Evolutionary conservation across 1,140 invertebrate genomes (phyloP).

Genomic region (Hylaeus volcanicus): DNA sequence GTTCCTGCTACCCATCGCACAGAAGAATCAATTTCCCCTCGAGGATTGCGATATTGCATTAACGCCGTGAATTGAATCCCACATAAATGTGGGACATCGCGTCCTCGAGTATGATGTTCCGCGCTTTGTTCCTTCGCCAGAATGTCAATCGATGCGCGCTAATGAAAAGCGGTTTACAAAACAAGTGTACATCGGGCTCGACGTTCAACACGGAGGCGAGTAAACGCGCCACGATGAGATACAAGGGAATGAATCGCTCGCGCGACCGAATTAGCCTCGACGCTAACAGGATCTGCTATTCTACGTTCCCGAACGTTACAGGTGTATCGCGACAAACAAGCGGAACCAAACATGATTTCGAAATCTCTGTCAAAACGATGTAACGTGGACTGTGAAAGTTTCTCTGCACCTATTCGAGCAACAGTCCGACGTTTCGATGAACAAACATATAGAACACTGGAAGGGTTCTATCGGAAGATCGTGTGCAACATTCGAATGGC

Average conservation of each 20-base stretch:
- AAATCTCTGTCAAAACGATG: conserved; percentile 4
- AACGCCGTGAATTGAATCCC: not conserved
- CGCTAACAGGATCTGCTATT: not conserved
- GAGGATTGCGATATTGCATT: not conserved
- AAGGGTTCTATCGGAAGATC: not conserved
- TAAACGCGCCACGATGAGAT: not conserved
- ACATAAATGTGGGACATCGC: not conserved
- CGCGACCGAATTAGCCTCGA: not conserved
- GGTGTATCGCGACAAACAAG: not conserved
- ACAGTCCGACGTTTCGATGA: not conserved
- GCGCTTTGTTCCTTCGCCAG: not conserved
- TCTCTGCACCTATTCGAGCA: not conserved
- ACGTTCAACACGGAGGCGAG: not conserved
- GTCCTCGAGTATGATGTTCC: not conserved
- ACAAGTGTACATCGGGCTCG: not conserved
- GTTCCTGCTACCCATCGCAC: no score
- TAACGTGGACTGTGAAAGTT: not conserved
- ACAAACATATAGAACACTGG: not conserved
- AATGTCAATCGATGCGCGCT: not conserved
- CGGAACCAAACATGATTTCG: not conserved
- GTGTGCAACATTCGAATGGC: not conserved
- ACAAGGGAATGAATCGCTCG: not conserved
- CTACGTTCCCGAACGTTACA: not conserved
- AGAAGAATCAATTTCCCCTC: no score
- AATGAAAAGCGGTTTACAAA: conserved; percentile 29